Evolutionary conservation across 2,888 invertebrate species (phyloP).

Genomic region (Hirtodrosophila histrioides): DNA sequence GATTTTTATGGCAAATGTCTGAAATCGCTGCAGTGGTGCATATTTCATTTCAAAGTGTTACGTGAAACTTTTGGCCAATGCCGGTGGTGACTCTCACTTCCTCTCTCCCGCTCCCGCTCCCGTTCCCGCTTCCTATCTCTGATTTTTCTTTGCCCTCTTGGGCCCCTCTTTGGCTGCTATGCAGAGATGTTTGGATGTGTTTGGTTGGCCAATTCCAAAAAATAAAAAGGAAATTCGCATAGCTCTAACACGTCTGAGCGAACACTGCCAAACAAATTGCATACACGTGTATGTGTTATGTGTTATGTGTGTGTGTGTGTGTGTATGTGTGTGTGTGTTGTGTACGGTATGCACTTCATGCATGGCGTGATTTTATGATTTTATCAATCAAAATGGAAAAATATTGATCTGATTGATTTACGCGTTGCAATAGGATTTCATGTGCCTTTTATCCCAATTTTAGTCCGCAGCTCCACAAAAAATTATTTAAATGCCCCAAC

Average conservation of each 20-base stretch:
- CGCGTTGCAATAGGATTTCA: slow-evolving; percentile 31
- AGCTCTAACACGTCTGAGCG: slow-evolving; percentile 42
- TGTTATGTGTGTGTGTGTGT: background rate
- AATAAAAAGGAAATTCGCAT: slow-evolving; percentile 38
- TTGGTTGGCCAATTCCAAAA: slow-evolving; percentile 23
- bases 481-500: slow-evolving; percentile 34
- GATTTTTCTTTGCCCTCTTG: background rate
- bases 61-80: slow-evolving; percentile 60
- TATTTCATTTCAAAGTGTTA: slow-evolving; percentile 67
- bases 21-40: slow-evolving; percentile 68
- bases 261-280: slow-evolving; percentile 44
- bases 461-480: slow-evolving; percentile 28
- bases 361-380: slow-evolving; percentile 60
- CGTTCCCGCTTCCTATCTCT: background rate
- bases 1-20: slow-evolving; percentile 51
- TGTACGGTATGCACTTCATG: slow-evolving; percentile 42
- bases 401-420: slow-evolving; percentile 70
- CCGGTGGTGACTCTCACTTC: background rate
- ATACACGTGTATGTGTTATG: slow-evolving; percentile 4
- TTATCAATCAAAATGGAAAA: slow-evolving; percentile 63
- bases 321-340: slow-evolving; percentile 5
- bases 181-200: slow-evolving; percentile 38
- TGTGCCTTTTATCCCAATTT: slow-evolving; percentile 18
- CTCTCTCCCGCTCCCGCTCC: background rate
- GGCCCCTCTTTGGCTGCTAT: slow-evolving; percentile 9